Evolutionary conservation across 1,140 invertebrate genomes (phyloP).

Genomic region (Apolygus lucorum): DNA sequence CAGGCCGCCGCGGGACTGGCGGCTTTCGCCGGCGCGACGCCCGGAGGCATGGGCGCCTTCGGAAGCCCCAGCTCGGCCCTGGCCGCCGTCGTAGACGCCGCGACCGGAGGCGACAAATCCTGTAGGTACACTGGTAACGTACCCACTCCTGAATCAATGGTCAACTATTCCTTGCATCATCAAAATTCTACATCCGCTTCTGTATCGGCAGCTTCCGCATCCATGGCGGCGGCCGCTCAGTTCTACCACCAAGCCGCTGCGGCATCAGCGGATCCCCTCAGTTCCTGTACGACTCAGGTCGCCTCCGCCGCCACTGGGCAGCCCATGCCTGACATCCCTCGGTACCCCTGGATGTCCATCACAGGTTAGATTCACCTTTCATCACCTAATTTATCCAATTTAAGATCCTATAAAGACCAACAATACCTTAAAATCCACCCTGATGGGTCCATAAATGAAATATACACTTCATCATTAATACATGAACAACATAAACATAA

Average conservation of each 20-base stretch:
- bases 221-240: slow-evolving; percentile 70
- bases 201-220: slow-evolving; percentile 59
- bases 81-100: slow-evolving; percentile 50
- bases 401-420: too few relatives aligned
- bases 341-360: slow-evolving; percentile 96
- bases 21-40: slow-evolving; percentile 51
- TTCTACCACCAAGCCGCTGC: slow-evolving; percentile 75
- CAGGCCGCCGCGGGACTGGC: slow-evolving; percentile 57
- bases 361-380: slow-evolving; percentile 65
- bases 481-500: too few relatives aligned
- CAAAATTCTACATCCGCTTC: slow-evolving; percentile 57
- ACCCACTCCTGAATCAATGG: slow-evolving; percentile 61
- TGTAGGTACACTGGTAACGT: slow-evolving; percentile 64
- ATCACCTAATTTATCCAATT: too few relatives aligned
- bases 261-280: slow-evolving; percentile 54
- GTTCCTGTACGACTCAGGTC: slow-evolving; percentile 51
- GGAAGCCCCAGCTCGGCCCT: slow-evolving; percentile 47
- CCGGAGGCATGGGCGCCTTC: slow-evolving; percentile 52
- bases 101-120: slow-evolving; percentile 56
- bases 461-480: too few relatives aligned
- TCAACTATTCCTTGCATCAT: slow-evolving; percentile 63
- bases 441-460: too few relatives aligned
- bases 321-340: slow-evolving; percentile 75
- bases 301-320: slow-evolving; percentile 52
- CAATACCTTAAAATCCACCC: too few relatives aligned